Evolutionary conservation across 2,888 invertebrate genomes (phyloP), one percentile per base, ranked within the genome.

Genomic region (Harpalus rufipes): DNA sequence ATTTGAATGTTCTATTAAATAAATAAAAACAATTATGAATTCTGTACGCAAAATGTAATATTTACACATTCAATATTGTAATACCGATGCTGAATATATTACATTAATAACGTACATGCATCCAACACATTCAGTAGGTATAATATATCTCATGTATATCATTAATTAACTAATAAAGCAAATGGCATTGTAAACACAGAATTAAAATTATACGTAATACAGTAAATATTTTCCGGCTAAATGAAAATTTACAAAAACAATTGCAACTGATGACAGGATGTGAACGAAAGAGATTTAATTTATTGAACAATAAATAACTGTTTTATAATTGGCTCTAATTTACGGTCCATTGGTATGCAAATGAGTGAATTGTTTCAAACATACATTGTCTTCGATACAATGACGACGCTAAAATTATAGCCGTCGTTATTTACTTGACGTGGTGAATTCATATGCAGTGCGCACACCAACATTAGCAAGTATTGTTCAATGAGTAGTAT

Each of bases 321-420:
- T 84, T 84, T 84, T 78, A 78, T 84, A 84, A 84, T 84, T 84
- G 84, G 63, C 32, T 41, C 78, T 84, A 84, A 84, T 84, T 78
- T 65, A 84, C 84, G 78, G 63, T 59, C 84, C 65, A 84, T 78
- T 84, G 84, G 84, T 84, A 84, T 84, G 76, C 78, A 84, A 84
- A 84, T 84, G 76, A 84, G 51, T 61, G 78, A 83, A 84, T 84
- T 84, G 84, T 84, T 78, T 65, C 78, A 78, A 78, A 84, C 78
- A 78, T 56, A 84, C 84, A 78, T 84, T 84, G 84, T 84, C 84
- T 84, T 84, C 61, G 63, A 44, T 84, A 84, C 78, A 84, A 84
- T 84, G 39, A 84, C 78, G 65, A 51, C 51, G 63, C 18, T 44
- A 63, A 83, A 84, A 84, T 84, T 84, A 84, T 78, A 25, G 84